Evolutionary conservation across 1,140 invertebrate species (phyloP), one percentile per base, ranked within the genome.

Genomic region (Psilanteris sp.): DNA sequence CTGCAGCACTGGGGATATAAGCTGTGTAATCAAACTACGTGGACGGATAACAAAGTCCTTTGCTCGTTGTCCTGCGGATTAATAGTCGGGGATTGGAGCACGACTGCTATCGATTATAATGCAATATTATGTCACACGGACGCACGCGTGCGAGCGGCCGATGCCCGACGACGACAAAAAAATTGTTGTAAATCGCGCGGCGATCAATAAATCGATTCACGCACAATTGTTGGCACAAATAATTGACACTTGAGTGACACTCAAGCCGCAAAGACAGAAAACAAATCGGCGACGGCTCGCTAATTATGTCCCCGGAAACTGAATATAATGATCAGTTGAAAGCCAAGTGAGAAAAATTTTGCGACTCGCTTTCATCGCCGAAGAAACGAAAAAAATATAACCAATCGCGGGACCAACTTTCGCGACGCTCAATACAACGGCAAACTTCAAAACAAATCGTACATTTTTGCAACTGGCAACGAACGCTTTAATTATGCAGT

Each of bases 1-100:
- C 29, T 32, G 16, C 20, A 15, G n/a, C 8, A 22, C 7, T 43
- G 10, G 2, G 5, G 27, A 20, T 66, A 66, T 67, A 67, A 55
- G 50, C 41, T 46, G 29, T 46, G 32, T 44, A 67, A 55, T 67
- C 62, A 55, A 55, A 48, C 61, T 66, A 54, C 10, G 44, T 18
- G 18, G 44, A 66, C 18, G 48, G 61, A 66, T 66, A 66, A 66
- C 61, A 54, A 57, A 70, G 52, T 68, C 39, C 55, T 71, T 55
- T 62, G 46, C 64, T 48, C 24, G 22, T 67, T 20, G 36, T 50
- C 46, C 36, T 43, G 15, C 44, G 20, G 41, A 57, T 57, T 68
- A 68, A 50, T 68, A 48, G 50, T 57, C 20, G 41, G 41, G 34
- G 50, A 43, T 43, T 55, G 41, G n/a, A 29, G 31, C 48, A 55